A percentile compares a stretch with the other conserved stretches of the same genome.
Conservation (phyloP, 2,797 vertebrate species). For the Acanthurus tractus region DNA sequence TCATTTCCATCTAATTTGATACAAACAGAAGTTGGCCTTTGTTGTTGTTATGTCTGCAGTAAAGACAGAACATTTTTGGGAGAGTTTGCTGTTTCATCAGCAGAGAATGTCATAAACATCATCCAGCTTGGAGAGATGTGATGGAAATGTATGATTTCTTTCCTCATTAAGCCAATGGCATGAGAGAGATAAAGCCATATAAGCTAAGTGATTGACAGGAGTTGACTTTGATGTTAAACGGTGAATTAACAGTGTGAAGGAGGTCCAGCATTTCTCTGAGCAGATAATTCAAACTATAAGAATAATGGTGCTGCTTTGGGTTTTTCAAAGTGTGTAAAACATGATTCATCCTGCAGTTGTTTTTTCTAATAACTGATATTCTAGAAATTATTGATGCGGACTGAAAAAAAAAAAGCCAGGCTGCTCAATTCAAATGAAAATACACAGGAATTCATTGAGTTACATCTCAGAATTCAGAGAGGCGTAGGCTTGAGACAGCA, state of each 20-base stretch:
- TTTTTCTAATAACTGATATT: neutral
- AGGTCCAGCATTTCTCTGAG: neutral
- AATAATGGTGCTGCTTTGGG: neutral
- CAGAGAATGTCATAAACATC: conserved; percentile 2
- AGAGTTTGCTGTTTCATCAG: conserved; percentile 17
- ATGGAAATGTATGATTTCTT: conserved; percentile 8
- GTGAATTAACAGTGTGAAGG: conserved; percentile 18
- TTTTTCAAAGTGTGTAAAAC: neutral
- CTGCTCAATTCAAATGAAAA: conserved; percentile 19
- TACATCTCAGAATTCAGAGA: conserved; percentile 34
- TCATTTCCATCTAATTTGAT: conserved; percentile 1
- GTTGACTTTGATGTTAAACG: conserved; percentile 18
- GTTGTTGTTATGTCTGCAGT: neutral
- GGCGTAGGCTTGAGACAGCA: conserved; percentile 37
- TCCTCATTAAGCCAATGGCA: conserved; percentile 20
- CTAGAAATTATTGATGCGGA: neutral
- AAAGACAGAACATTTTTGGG: conserved; percentile 13
- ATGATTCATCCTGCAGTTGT: neutral
- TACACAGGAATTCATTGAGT: conserved; percentile 12
- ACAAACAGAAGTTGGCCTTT: conserved; percentile 7
- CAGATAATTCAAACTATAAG: conserved; percentile 28
- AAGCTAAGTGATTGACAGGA: conserved; percentile 40
- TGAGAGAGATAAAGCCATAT: conserved; percentile 34
- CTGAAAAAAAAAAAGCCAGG: neutral
- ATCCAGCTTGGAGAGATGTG: neutral